Conservation (phyloP, 2,113 vertebrate genomes). For the Herpetotheres cachinnans region DNA sequence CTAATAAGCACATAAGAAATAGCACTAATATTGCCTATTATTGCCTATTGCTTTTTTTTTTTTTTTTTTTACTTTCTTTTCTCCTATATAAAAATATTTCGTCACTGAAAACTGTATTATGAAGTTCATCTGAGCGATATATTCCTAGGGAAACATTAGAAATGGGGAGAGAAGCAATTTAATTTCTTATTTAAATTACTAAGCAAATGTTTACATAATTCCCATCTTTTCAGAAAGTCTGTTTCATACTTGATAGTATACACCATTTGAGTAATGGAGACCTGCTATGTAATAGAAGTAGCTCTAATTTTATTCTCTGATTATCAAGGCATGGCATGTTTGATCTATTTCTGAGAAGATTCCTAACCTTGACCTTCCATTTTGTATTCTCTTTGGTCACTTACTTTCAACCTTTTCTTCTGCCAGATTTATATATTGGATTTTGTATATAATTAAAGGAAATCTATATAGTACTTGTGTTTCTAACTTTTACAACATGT, state of each 20-base stretch:
- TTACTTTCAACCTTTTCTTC: not conserved
- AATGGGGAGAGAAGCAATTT: not conserved
- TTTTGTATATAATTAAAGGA: not conserved
- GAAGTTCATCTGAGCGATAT: not conserved
- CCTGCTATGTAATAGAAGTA: not conserved
- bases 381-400: not conserved
- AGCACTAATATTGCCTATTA: not conserved
- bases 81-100: not conserved
- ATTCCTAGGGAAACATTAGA: not conserved
- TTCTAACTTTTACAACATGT: not conserved
- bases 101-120: not conserved
- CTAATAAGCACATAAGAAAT: not conserved
- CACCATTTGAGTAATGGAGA: not conserved
- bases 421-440: not conserved
- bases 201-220: not conserved
- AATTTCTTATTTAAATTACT: not conserved
- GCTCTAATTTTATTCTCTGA: not conserved
- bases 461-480: not conserved
- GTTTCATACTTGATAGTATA: not conserved
- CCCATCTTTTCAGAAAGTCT: not conserved
- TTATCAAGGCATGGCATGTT: not conserved
- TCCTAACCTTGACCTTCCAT: not conserved
- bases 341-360: not conserved
- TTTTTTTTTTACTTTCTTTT: not conserved
- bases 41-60: too few relatives aligned